A percentile compares a stretch with the other conserved stretches of the same genome.
Conservation (phyloP, 1,140 invertebrate species). For the Drosophila cardini region DNA sequence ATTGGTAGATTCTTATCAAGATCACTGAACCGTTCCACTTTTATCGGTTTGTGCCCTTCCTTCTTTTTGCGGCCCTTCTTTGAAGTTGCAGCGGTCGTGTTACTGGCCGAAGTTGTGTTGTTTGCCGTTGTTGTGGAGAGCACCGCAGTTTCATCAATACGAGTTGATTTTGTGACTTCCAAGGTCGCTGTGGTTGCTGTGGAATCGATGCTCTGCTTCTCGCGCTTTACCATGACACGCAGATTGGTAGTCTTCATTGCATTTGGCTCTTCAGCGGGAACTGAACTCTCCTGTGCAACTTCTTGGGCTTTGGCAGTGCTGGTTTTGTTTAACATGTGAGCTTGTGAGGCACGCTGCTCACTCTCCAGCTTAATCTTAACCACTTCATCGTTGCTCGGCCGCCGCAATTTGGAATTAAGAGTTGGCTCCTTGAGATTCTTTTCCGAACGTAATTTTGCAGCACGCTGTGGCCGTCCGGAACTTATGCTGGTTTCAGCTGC, state of each 20-base stretch:
- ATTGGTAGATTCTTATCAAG: slow-evolving; percentile 59
- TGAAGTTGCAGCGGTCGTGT: slow-evolving; percentile 8
- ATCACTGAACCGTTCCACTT: slow-evolving; percentile 77
- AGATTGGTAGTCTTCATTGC: slow-evolving; percentile 7
- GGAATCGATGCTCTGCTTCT: slow-evolving; percentile 61
- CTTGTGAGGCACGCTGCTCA: slow-evolving; percentile 71
- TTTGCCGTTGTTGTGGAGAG: slow-evolving; percentile 25
- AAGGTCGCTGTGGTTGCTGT: slow-evolving; percentile 26
- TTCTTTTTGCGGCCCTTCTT: slow-evolving; percentile 69
- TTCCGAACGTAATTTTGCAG: slow-evolving; percentile 69
- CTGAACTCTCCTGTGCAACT: slow-evolving; percentile 3
- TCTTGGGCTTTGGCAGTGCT: neutral
- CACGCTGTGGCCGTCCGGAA: slow-evolving; percentile 65
- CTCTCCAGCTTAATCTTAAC: slow-evolving; percentile 66
- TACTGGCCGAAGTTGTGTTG: slow-evolving; percentile 2
- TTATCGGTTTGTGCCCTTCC: slow-evolving; percentile 68
- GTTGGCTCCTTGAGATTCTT: slow-evolving; percentile 68
- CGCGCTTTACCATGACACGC: slow-evolving; percentile 68
- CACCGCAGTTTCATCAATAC: slow-evolving; percentile 46
- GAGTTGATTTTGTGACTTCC: slow-evolving; percentile 18
- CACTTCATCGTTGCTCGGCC: slow-evolving; percentile 50
- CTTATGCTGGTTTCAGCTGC: slow-evolving; percentile 48
- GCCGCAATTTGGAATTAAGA: slow-evolving; percentile 60
- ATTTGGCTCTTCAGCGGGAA: neutral
- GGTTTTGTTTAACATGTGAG: slow-evolving; percentile 10